These are phyloP conservation scores for Drosophila fulvimacula DNA, from an alignment of 2,888 invertebrate species.

Conservation along the genomic window DNA sequence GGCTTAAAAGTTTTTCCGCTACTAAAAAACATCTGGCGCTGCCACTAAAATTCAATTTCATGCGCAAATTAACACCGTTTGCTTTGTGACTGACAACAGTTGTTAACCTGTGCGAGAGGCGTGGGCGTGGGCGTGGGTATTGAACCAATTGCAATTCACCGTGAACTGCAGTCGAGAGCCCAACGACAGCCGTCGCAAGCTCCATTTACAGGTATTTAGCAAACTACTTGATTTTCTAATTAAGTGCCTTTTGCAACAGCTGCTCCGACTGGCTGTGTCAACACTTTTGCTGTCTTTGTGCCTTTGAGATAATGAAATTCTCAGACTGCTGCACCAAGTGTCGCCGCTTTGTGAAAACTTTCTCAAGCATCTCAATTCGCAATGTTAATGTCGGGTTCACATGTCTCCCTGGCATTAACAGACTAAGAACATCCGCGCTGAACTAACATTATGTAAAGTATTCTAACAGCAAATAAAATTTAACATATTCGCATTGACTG, in stretches of 20 bases:
- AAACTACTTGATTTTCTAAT: slow-evolving; percentile 64
- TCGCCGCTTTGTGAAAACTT: slow-evolving; percentile 34
- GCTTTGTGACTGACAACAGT: not conserved
- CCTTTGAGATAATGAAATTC: slow-evolving; percentile 40
- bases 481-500: not conserved
- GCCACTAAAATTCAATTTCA: slow-evolving; percentile 62
- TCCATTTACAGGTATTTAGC: slow-evolving; percentile 39
- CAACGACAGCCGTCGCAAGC: not conserved
- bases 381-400: slow-evolving; percentile 11
- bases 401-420: not conserved
- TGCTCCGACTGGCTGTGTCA: slow-evolving; percentile 19
- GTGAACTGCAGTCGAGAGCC: slow-evolving; percentile 7
- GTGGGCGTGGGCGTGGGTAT: slow-evolving; percentile 21
- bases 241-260: slow-evolving; percentile 57
- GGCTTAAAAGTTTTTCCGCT: slow-evolving; percentile 17
- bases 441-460: not conserved
- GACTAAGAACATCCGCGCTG: not conserved
- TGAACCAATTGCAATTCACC: slow-evolving; percentile 25
- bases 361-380: slow-evolving; percentile 26
- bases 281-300: slow-evolving; percentile 26
- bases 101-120: not conserved
- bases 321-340: slow-evolving; percentile 34
- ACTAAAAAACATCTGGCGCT: not conserved
- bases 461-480: no score
- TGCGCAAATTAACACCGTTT: slow-evolving; percentile 48